Conservation (phyloP, 1,140 invertebrate genomes). For the Scaptomyza hsui region DNA sequence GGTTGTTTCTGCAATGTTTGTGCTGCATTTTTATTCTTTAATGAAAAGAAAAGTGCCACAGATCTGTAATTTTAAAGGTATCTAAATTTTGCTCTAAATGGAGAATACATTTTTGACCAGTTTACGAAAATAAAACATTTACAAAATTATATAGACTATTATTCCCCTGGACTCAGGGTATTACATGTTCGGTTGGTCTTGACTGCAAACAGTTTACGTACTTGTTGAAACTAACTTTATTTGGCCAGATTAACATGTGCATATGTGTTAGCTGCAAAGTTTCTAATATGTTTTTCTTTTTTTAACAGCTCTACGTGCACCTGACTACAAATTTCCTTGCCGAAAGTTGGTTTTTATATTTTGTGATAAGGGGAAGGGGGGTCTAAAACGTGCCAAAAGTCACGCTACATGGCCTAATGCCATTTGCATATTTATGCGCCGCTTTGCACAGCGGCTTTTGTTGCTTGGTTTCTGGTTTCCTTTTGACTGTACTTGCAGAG, state of each 20-base stretch:
- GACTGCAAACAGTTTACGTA: not conserved
- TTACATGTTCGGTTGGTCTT: not conserved
- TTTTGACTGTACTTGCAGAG: not conserved
- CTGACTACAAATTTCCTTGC: not conserved
- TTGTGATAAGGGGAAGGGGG: too few relatives aligned
- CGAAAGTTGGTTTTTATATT: conserved; percentile 5
- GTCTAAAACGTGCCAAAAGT: conserved; percentile 74
- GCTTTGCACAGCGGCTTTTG: conserved; percentile 21
- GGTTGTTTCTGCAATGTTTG: not conserved
- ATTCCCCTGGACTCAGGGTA: not conserved
- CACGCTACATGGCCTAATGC: conserved; percentile 75
- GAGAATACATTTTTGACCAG: too few relatives aligned
- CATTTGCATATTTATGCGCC: conserved; percentile 72
- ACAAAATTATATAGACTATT: too few relatives aligned
- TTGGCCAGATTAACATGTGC: not conserved
- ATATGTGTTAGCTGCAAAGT: not conserved
- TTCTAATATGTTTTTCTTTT: not conserved
- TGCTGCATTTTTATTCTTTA: too few relatives aligned
- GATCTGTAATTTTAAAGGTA: too few relatives aligned
- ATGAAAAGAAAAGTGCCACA: too few relatives aligned
- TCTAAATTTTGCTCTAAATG: too few relatives aligned
- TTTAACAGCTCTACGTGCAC: not conserved
- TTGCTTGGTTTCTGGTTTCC: not conserved
- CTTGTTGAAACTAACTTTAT: not conserved
- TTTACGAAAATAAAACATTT: too few relatives aligned